Evolutionary conservation across 2,113 vertebrate species (phyloP).

Genomic region (Istiophorus platypterus): DNA sequence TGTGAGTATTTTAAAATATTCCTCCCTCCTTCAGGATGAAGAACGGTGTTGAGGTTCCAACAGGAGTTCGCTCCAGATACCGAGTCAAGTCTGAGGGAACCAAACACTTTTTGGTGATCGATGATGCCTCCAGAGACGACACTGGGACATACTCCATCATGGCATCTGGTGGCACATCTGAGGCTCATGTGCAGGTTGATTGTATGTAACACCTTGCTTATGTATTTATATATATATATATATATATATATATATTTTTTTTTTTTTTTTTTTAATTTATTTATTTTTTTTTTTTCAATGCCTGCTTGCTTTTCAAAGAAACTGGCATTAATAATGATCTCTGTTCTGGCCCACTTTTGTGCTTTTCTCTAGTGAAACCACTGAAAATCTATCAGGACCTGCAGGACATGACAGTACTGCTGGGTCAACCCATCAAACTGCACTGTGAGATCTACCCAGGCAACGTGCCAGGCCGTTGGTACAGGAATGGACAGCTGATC

Average conservation of each 20-base stretch:
- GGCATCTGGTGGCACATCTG: conserved; percentile 93
- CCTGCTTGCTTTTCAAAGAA: not conserved
- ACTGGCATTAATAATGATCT: not conserved
- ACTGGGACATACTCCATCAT: conserved; percentile 93
- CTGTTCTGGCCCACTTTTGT: not conserved
- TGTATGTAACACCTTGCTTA: conserved; percentile 82
- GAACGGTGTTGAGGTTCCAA: conserved; percentile 93
- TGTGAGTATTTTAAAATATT: conserved; percentile 12
- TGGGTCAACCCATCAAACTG: conserved; percentile 92
- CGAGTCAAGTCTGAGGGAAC: conserved; percentile 91
- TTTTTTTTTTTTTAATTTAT: not conserved
- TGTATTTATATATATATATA: too few species aligned
- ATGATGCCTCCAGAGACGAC: conserved; percentile 92
- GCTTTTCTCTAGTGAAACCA: conserved; percentile 89
- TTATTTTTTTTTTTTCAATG: not conserved
- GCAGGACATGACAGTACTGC: conserved; percentile 87
- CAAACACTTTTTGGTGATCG: conserved; percentile 93
- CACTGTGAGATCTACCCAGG: conserved; percentile 95
- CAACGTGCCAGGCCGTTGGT: conserved; percentile 94
- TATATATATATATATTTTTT: too few species aligned
- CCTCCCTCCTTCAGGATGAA: conserved; percentile 88
- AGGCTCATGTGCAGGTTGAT: conserved; percentile 89
- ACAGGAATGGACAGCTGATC: conserved; percentile 93
- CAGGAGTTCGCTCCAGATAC: conserved; percentile 92
- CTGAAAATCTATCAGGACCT: conserved; percentile 92